Base-by-base conservation (phyloP, 1,140 invertebrate species). In the Drosophila equinoxialis region DNA sequence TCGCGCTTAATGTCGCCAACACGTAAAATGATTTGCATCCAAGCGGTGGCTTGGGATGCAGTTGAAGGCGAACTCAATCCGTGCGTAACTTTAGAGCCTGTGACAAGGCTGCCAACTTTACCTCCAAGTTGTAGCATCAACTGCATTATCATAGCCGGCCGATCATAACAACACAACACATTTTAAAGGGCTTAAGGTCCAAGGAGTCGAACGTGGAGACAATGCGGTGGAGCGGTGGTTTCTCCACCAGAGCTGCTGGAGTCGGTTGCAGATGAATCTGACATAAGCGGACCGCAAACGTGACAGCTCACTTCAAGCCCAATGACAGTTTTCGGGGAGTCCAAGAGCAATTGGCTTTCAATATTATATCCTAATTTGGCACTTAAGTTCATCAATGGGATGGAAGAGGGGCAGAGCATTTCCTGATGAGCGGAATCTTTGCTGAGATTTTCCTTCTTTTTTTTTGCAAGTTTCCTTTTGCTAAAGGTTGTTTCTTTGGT, bases 1-100 rank as follows among this genome's bases (percentile, higher is more conserved):
- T 90, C 87, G 87, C 67, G 83, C 87, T 90, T 90, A 90, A 90
- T 90, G 87, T 90, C 87, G 87, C 87, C 87, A 90, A 90, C 83
- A 90, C 83, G 80, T 90, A 90, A 84, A 90, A 90, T 90, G 81
- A 90, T 90, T 90, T 90, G 85, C 85, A 90, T 89, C 86, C 77
- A 79, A 81, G 45, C 23, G 73, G 81, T 65, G 55, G 42, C 39
- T 37, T 37, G 35, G 54, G 63, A 45, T 69, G 65, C 64, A 39
- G 51, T 33, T 61, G 55, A 8, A 59, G 13, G 68, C 74, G 78
- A 70, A 62, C 69, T 77, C 72, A 83, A 81, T 79, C 81, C 71
- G 45, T 70, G 79, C 79, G 83, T 87, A 86, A 86, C 76, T 87
- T 79, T 71, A 86, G 83, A 86, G 79, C 61, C 73, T 83, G 72